Percentiles rank a stretch among this genome's conserved stretches.
These are phyloP conservation scores for Scarus forsteni DNA, from an alignment of 2,797 vertebrate genomes.

Conservation along the genomic window DNA sequence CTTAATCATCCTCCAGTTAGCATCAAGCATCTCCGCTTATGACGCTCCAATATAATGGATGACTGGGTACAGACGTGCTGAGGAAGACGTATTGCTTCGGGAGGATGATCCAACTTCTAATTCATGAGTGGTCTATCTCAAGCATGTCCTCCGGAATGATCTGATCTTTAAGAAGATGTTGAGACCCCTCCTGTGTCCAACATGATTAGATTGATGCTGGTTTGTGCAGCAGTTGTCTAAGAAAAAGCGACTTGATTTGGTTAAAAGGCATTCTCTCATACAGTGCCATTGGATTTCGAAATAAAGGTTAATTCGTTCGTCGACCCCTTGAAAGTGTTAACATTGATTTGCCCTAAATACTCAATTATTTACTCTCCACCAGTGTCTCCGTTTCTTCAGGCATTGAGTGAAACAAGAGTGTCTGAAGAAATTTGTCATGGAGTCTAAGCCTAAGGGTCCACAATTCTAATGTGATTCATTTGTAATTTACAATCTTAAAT, in stretches of 20 bases:
- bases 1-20: slow-evolving; percentile 50
- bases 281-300: slow-evolving; percentile 34
- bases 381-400: slow-evolving; percentile 26
- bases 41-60: slow-evolving; percentile 34
- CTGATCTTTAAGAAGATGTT: slow-evolving; percentile 58
- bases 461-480: too few species aligned
- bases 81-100: slow-evolving; percentile 27
- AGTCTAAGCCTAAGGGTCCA: slow-evolving; percentile 38
- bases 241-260: slow-evolving; percentile 48
- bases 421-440: slow-evolving; percentile 39
- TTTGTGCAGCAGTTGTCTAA: slow-evolving; percentile 13
- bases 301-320: slow-evolving; percentile 50
- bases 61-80: slow-evolving; percentile 35
- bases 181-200: slow-evolving; percentile 31
- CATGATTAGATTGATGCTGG: slow-evolving; percentile 33
- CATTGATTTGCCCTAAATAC: slow-evolving; percentile 61
- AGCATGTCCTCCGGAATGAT: slow-evolving; percentile 46
- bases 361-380: slow-evolving; percentile 60
- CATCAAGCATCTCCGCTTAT: slow-evolving; percentile 48
- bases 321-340: slow-evolving; percentile 42
- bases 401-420: slow-evolving; percentile 28
- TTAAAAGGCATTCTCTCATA: slow-evolving; percentile 58
- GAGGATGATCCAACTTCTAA: slow-evolving; percentile 47
- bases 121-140: slow-evolving; percentile 37
- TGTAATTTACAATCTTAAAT: too few species aligned